Evolutionary conservation across 2,113 vertebrate genomes (phyloP).

Genomic region (Potamarius usumacintae): DNA sequence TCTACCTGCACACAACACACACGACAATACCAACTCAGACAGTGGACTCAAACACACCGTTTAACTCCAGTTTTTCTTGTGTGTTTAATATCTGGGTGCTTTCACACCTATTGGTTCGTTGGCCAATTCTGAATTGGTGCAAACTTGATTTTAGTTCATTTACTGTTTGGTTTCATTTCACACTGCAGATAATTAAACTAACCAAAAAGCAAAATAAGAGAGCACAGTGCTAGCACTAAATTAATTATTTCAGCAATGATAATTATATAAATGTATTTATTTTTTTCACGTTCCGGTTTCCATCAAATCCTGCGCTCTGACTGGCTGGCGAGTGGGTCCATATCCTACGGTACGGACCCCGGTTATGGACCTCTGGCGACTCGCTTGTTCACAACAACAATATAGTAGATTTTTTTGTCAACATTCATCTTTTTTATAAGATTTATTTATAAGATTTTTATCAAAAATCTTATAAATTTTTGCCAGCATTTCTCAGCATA

Average conservation of each 20-base stretch:
- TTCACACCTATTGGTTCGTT: not conserved
- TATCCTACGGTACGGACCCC: no score
- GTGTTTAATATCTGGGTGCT: not conserved
- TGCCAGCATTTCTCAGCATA: no score
- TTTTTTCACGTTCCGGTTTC: no score
- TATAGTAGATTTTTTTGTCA: no score
- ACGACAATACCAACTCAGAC: not conserved
- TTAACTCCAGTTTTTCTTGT: not conserved
- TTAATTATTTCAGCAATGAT: not conserved
- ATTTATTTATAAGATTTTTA: no score
- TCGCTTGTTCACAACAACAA: no score
- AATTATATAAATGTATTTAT: not conserved
- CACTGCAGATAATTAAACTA: not conserved
- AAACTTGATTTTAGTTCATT: not conserved
- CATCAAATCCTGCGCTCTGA: no score
- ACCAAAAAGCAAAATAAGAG: not conserved
- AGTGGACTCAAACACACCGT: not conserved
- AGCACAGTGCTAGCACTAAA: not conserved
- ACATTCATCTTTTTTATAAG: no score
- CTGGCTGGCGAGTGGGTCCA: no score
- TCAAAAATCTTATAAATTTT: no score
- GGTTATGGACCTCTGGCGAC: no score
- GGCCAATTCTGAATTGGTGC: not conserved
- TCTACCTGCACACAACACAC: constrained; percentile 71
- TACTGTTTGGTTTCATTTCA: not conserved